Conservation (phyloP, 2,888 invertebrate species). For the Apodemia hepburni region DNA sequence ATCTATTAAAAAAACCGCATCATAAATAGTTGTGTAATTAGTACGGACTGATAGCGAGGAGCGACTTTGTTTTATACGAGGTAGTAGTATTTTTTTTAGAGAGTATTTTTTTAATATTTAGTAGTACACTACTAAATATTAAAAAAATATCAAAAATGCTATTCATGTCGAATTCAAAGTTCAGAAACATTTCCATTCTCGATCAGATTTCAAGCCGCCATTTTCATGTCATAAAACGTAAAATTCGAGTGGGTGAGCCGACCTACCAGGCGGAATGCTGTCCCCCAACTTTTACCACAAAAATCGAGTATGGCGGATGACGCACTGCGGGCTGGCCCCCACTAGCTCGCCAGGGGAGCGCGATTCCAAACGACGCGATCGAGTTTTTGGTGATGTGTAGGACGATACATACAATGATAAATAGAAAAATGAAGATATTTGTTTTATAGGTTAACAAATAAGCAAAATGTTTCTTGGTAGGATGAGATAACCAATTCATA, state of each 20-base stretch:
- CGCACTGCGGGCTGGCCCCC: conserved; percentile 5
- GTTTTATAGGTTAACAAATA: too few species aligned
- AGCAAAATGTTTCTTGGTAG: too few species aligned
- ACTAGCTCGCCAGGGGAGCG: not conserved
- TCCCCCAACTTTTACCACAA: conserved; percentile 14
- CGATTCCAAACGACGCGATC: not conserved
- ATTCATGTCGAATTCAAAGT: not conserved
- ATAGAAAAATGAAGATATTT: too few species aligned
- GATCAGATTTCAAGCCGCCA: not conserved
- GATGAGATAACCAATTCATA: too few species aligned
- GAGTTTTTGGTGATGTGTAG: not conserved
- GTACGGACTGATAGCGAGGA: too few species aligned
- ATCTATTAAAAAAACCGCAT: too few species aligned
- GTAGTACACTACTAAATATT: too few species aligned
- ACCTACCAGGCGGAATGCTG: conserved; percentile 10
- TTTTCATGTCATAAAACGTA: not conserved
- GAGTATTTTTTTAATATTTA: too few species aligned
- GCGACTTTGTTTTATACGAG: too few species aligned
- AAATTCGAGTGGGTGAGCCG: conserved; percentile 7
- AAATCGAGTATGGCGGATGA: conserved; percentile 4
- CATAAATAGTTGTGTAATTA: too few species aligned
- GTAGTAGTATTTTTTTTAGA: too few species aligned
- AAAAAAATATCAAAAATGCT: too few species aligned
- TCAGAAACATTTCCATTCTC: not conserved
- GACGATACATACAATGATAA: not conserved